Evolutionary conservation across 2,797 vertebrate genomes (phyloP).

Genomic region (Lophius americanus): DNA sequence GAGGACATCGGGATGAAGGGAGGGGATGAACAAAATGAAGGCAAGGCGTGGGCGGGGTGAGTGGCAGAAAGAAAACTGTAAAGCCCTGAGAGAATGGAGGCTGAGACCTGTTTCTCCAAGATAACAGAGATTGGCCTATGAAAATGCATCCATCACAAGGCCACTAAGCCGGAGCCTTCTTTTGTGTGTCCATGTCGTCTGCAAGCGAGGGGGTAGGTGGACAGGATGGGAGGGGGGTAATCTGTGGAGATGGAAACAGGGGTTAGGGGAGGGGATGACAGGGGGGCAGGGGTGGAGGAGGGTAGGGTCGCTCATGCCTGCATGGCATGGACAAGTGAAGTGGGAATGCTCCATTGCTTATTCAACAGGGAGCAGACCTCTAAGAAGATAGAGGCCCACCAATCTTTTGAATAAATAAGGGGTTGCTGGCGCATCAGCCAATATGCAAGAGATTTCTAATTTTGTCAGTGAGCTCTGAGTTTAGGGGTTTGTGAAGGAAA

Average conservation of each 20-base stretch:
- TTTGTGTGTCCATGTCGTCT: conserved; percentile 78
- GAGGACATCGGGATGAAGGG: conserved; percentile 52
- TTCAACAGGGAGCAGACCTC: conserved; percentile 82
- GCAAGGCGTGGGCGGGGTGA: conserved; percentile 52
- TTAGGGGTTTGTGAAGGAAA: conserved; percentile 46
- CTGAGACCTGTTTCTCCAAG: conserved; percentile 83
- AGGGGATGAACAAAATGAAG: conserved; percentile 45
- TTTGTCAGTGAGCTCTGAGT: conserved; percentile 48
- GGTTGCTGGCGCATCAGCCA: conserved; percentile 25
- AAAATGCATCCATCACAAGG: conserved; percentile 86
- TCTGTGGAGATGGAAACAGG: conserved; percentile 71
- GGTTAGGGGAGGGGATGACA: conserved; percentile 47
- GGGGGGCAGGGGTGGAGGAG: conserved; percentile 27
- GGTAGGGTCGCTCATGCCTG: conserved; percentile 55
- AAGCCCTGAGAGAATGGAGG: conserved; percentile 82
- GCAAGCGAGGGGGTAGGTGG: conserved; percentile 37
- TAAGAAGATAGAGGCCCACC: conserved; percentile 76
- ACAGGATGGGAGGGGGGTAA: conserved; percentile 30
- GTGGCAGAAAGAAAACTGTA: conserved; percentile 74
- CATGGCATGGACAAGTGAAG: conserved; percentile 66
- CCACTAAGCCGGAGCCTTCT: conserved; percentile 80
- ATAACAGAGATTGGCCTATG: conserved; percentile 85
- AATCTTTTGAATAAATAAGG: conserved; percentile 60
- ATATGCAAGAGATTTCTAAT: conserved; percentile 73
- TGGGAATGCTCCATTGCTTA: conserved; percentile 79